Evolutionary conservation across 2,888 invertebrate genomes (phyloP), one percentile per base, ranked within the genome.

Genomic region (Osmoderma eremita): DNA sequence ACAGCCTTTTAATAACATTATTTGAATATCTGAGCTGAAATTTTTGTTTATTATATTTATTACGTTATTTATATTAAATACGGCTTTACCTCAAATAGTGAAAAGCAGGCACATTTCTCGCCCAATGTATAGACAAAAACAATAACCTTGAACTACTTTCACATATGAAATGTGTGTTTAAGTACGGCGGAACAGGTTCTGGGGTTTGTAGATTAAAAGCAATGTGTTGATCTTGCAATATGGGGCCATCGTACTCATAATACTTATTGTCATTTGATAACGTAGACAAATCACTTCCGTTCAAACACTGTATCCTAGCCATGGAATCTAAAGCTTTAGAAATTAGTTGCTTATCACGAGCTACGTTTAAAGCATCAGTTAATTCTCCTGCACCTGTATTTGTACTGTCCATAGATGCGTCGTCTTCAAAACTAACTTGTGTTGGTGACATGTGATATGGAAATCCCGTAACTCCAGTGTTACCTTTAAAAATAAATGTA

Each of bases 131-230:
- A 12, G 92, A 90, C 8, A 96, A 88, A 78, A 97, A 96, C 65
- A 98, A 87, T 63, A 98, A 87, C 54, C 98, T 85, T 1, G 97
- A 95, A 20, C 95, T 97, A 73, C 94, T 94, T 85, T 98, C 98
- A 83, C 97, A 98, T 58, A 95, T 93, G 77, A 94, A 97, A 84
- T 97, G 97, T 77, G 95, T 90, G 74, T 96, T 95, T 75, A 97
- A 87, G 83, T 93, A 94, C n/a, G 93, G 88, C 12, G 95, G 93
- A 75, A 94, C 91, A 4, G 94, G 89, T 20, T 88, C 88, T 12
- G 90, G 89, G 48, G 93, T 90, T 74, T 92, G 91, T 72, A 95
- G 82, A 76, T 90, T 90, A 78, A 95, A 95, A 51, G 87, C 84
- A 69, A 89, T 88, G 78, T 91, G 89, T 61, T 87, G 86, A 67